A percentile compares a stretch with the other conserved stretches of the same genome.
These are phyloP conservation scores for Sminthurinus signatus DNA, from an alignment of 1,140 invertebrate genomes.

Conservation along the genomic window DNA sequence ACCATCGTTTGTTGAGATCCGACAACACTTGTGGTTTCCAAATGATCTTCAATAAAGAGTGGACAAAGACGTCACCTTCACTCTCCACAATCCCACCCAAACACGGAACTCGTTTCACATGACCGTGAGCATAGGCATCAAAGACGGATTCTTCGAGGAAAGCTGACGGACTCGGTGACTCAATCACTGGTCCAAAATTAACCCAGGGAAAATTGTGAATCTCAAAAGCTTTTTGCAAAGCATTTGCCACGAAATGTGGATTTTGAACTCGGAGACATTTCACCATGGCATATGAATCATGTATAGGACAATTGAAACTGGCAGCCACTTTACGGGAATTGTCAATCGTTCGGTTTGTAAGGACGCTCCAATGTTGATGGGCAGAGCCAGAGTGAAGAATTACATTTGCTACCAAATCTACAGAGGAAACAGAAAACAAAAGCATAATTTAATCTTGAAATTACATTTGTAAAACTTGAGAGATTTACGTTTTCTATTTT, in stretches of 20 bases:
- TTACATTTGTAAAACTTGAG: too few relatives aligned
- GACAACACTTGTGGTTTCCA: background rate
- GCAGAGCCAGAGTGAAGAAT: constrained; percentile 15
- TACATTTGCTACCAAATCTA: background rate
- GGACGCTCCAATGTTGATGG: constrained; percentile 18
- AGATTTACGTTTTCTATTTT: too few relatives aligned
- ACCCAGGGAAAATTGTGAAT: constrained; percentile 7
- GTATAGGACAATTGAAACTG: background rate
- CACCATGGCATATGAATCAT: background rate
- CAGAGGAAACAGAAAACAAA: too few relatives aligned
- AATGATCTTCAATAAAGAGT: constrained; percentile 3
- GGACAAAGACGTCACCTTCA: constrained; percentile 16
- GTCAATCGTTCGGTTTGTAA: background rate
- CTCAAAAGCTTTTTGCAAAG: background rate
- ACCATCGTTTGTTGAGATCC: background rate
- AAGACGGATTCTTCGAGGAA: constrained; percentile 18
- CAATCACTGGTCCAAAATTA: constrained; percentile 6
- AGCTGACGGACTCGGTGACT: background rate
- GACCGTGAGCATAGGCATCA: constrained; percentile 9
- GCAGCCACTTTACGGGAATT: background rate
- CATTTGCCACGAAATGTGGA: constrained; percentile 8
- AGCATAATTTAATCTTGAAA: too few relatives aligned
- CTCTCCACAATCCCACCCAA: constrained; percentile 3
- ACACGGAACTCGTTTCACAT: constrained; percentile 13
- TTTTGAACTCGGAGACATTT: constrained; percentile 5